Evolutionary conservation across 2,797 vertebrate species (phyloP).

Genomic region (Crax fasciolata): DNA sequence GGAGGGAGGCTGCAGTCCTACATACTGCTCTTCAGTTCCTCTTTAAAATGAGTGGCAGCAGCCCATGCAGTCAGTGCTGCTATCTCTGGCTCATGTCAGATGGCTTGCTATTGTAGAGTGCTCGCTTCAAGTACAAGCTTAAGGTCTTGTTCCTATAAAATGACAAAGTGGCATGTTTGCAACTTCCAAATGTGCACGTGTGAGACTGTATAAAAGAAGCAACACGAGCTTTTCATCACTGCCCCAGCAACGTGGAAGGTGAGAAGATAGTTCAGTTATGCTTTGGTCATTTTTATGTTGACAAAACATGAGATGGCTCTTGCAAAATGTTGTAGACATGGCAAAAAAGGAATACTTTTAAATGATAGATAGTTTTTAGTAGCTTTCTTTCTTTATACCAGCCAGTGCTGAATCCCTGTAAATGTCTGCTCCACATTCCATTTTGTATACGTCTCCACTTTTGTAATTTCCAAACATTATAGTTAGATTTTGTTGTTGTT

Average conservation of each 20-base stretch:
- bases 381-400: background rate
- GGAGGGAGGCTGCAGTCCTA: background rate
- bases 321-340: background rate
- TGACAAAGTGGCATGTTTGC: background rate
- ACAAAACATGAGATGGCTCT: background rate
- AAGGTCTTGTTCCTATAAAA: background rate
- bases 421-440: background rate
- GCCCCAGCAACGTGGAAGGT: background rate
- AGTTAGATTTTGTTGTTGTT: background rate
- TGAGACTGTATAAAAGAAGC: background rate
- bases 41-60: background rate
- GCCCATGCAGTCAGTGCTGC: background rate
- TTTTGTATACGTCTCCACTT: rapidly evolving
- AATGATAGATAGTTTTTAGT: background rate
- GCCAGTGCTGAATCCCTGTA: background rate
- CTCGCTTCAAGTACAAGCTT: background rate
- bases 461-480: background rate
- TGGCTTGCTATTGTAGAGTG: background rate
- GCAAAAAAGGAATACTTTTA: background rate
- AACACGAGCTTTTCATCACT: background rate
- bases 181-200: background rate
- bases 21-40: background rate
- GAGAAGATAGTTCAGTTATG: background rate
- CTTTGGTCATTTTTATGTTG: background rate
- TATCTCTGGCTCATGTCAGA: background rate